Base-by-base conservation (phyloP, 2,113 vertebrate species). In the Ahaetulla prasina region DNA sequence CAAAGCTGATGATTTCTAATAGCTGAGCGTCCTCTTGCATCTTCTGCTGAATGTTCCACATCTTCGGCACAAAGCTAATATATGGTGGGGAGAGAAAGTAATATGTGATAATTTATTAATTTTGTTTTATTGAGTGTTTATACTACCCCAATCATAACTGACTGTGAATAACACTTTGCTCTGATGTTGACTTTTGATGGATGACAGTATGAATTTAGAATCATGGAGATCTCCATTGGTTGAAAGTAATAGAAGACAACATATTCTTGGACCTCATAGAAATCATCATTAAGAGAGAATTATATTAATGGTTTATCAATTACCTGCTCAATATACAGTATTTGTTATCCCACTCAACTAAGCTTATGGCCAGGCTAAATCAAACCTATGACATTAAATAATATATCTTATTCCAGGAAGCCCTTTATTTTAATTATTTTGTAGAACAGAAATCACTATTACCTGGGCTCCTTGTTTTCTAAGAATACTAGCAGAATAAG, bases 381-480 rank as follows among this genome's bases (percentile, higher is more conserved):
- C 35, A 80, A 8, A 80, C 74, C 35, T 22, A 43, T 80, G 7
- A 9, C 74, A 80, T 22, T 39, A 39, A 80, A 80, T 20, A 80
- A 39, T 80, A 39, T 74, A 45, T 87, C 52, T 39, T 88, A n/a
- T 25, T 18, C 5, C 53, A 57, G 25, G 47, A 52, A 4, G 22
- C 8, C 20, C 88, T n/a, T 57, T 93, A 68, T 49, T 52, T 3
- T 1, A 1, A 55, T 22, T 0, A 4, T 3, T 3, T 53, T 35
- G 90, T 55, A n/a, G 45, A 9, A 3, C 49, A 93, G 60, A 43
- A 52, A 94, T 18, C 23, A 43, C 4, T 91, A 96, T 98, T 92
- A 98, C 98, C 97, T 95, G 94, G 25, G 80, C 89, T 88, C 97
- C 98, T 97, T 97, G 97, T 96, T 96, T 96, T 93, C 94, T 90